Evolutionary conservation across 2,113 vertebrate species (phyloP), one percentile per base, ranked within the genome.

Genomic region (Chloropsis cyanopogon): DNA sequence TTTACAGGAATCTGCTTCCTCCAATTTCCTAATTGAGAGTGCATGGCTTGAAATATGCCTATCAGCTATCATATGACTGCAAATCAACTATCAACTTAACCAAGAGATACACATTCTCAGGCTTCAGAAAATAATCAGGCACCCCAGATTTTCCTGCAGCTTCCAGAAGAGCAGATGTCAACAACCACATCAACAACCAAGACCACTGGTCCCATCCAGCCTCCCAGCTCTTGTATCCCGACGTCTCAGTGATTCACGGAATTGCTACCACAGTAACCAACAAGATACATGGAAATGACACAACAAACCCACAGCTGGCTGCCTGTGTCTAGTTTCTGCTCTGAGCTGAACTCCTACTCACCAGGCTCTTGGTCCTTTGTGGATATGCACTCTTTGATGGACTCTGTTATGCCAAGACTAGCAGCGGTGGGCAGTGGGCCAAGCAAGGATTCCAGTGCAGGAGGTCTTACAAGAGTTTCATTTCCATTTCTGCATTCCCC

Each of bases 391-490:
- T 97, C 97, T 52, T 84, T 96, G 92, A 99, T 98, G 86, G 99
- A 98, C 54, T 99, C 98, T 0, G 97, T 96, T 78, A 99, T 98
- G 71, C 99, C 99, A 82, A 99, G 98, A 39, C 98, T 99, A 90
- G 99, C 98, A 0, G 99, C 98, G 0, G 99, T 98, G 54, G 99
- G 99, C 88, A 99, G 98, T 0, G 98, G 98, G 4, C 99, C 99
- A 1, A 99, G 98, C 91, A 99, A 97, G 88, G 98, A 98, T 53
- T 98, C 98, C 93, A 99, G 94, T 10, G 98, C 98, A 0, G 35
- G 98, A 79, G 94, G 98, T 92, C 96, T 89, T 52, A 96, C 75
- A 33, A 90, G 35, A 59, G 71, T 60, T 52, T 96, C 72, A 13
- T 84, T 53, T 66, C 71, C 54, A 80, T 94, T 95, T 93, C 63